phyloP scores from a whole-genome alignment of 1,140 invertebrate genomes.

The Myzus persicae region DNA sequence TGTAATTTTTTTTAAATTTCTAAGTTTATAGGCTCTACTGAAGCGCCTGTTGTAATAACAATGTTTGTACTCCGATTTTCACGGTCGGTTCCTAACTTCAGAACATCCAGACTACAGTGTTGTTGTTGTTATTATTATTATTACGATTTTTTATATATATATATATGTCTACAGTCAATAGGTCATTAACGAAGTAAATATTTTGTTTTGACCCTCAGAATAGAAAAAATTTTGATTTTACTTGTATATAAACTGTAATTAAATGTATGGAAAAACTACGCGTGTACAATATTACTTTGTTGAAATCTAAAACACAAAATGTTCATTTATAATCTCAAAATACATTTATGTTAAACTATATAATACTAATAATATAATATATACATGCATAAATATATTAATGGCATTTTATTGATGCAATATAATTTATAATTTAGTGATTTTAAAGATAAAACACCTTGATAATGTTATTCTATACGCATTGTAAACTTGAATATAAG shows the following conservation, averaged over 20 bases:
- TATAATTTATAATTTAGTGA: neutral
- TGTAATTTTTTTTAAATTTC: constrained; percentile 49
- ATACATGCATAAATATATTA: neutral
- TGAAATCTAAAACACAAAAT: neutral
- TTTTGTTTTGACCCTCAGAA: neutral
- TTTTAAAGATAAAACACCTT: constrained; percentile 5
- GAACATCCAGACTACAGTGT: constrained; percentile 46
- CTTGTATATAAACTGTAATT: neutral
- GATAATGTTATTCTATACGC: neutral
- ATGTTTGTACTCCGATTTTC: constrained; percentile 54
- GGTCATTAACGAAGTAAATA: neutral
- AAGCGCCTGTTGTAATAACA: constrained; percentile 48
- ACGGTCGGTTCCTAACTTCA: constrained; percentile 49
- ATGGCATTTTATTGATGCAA: neutral
- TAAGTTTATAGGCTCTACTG: constrained; percentile 54
- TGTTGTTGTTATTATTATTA: constrained; percentile 28
- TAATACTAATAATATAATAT: neutral
- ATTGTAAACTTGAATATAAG: constrained; percentile 31
- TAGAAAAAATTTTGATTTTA: neutral
- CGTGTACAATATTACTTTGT: neutral
- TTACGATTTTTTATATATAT: neutral
- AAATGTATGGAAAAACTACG: neutral
- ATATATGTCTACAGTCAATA: neutral
- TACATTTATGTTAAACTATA: neutral
- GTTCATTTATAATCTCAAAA: neutral